Percentiles rank a stretch among this genome's conserved stretches.
Conservation (phyloP, 2,113 vertebrate species). For the Ochotona curzoniae region DNA sequence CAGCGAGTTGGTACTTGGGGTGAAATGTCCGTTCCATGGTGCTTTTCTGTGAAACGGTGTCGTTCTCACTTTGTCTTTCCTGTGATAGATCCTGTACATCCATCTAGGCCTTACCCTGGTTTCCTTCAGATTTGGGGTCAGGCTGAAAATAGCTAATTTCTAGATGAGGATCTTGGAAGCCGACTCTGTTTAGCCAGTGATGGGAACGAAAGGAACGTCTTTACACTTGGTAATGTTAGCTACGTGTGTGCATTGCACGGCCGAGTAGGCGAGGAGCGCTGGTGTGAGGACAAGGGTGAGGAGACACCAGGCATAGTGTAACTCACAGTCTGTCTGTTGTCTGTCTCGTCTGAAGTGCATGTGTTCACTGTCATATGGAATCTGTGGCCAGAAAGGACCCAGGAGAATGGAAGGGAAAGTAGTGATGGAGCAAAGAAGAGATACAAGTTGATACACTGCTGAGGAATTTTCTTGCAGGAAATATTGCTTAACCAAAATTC, state of each 20-base stretch:
- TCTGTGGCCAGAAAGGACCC: background rate
- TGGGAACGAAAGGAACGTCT: background rate
- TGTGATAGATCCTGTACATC: background rate
- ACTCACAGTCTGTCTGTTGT: background rate
- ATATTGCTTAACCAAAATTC: slow-evolving; percentile 21
- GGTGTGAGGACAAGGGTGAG: background rate
- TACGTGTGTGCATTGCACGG: background rate
- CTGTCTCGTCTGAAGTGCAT: background rate
- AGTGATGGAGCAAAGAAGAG: background rate
- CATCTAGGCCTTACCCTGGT: background rate
- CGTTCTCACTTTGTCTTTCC: background rate
- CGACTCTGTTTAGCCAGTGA: background rate
- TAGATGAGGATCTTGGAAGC: background rate
- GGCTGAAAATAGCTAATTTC: slow-evolving; percentile 23
- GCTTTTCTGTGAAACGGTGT: background rate
- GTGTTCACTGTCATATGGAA: background rate
- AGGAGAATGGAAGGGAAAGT: background rate
- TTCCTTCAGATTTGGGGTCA: background rate
- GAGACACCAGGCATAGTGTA: background rate
- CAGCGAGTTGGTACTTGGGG: too few relatives aligned
- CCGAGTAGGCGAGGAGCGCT: background rate
- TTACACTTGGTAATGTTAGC: background rate
- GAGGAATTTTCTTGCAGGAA: background rate
- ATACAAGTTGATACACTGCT: background rate
- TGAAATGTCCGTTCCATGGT: background rate